Evolutionary conservation across 35 echinoderm and acorn worm genomes (phyloP).

Genomic region (Ophiothrix spiculata): DNA sequence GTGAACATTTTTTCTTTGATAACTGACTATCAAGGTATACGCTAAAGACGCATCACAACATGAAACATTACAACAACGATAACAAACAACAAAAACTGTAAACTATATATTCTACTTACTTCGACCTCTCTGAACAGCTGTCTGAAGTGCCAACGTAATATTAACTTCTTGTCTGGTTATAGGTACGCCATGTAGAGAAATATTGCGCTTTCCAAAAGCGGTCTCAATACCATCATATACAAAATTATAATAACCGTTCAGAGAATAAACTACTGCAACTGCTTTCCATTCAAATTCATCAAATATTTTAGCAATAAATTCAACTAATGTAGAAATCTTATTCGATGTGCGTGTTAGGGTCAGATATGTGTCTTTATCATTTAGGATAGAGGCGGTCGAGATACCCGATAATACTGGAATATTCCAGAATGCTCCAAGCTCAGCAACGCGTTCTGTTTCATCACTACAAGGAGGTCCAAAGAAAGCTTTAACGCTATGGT

Average conservation of each 20-base stretch:
- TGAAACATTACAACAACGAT: too few relatives aligned
- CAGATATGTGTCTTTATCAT: slow-evolving; percentile 28
- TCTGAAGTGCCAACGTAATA: background rate
- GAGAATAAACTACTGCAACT: background rate
- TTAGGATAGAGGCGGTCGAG: slow-evolving; percentile 27
- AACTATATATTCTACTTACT: too few relatives aligned
- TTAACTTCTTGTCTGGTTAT: background rate
- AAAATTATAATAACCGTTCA: background rate
- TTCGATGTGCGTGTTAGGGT: slow-evolving; percentile 47
- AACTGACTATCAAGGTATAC: too few relatives aligned
- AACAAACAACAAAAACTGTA: too few relatives aligned
- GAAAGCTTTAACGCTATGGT: slow-evolving; percentile 55
- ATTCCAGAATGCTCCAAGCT: slow-evolving; percentile 50
- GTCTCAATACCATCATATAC: background rate
- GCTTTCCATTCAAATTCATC: background rate
- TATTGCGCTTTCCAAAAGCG: background rate
- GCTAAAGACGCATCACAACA: too few relatives aligned
- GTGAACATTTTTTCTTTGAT: too few relatives aligned
- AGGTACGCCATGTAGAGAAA: background rate
- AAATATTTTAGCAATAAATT: background rate
- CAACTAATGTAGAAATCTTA: background rate
- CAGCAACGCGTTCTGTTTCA: slow-evolving; percentile 25
- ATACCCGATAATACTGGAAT: slow-evolving; percentile 47
- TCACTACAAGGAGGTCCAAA: slow-evolving; percentile 49
- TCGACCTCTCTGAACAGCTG: background rate